Percentiles rank a stretch among this genome's conserved stretches.
Evolutionary conservation across 2,113 vertebrate species (phyloP).

Genomic region (Psittacus erithacus): DNA sequence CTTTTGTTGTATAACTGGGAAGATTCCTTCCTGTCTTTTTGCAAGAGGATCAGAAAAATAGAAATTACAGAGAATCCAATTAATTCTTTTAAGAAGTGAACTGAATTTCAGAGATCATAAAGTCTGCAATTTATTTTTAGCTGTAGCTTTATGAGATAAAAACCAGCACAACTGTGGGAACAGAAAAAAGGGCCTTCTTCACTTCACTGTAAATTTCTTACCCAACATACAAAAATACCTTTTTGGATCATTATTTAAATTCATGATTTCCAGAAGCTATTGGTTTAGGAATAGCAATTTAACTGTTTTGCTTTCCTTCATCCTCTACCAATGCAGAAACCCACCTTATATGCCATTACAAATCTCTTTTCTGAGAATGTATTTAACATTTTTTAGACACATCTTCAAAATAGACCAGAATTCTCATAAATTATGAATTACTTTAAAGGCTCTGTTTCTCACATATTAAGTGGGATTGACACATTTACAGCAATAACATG

Average conservation of each 20-base stretch:
- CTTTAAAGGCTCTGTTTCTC: neutral
- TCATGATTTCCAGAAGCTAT: neutral
- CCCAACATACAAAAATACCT: neutral
- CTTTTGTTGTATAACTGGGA: neutral
- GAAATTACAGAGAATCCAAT: neutral
- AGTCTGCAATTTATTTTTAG: neutral
- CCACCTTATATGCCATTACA: neutral
- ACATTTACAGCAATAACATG: neutral
- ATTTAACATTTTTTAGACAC: neutral
- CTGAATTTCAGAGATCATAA: neutral
- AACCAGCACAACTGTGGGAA: neutral
- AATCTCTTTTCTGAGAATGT: neutral
- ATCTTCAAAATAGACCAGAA: neutral
- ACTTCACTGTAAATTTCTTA: neutral
- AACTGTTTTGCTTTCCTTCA: neutral
- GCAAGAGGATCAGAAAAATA: neutral
- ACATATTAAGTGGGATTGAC: neutral
- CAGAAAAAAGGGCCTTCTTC: neutral
- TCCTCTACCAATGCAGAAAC: neutral
- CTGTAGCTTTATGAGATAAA: neutral
- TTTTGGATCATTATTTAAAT: neutral
- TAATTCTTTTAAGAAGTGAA: neutral
- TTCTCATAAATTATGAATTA: neutral
- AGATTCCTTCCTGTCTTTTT: neutral
- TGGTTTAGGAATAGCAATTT: neutral